Evolutionary conservation across 2,797 vertebrate species (phyloP).

Genomic region (Pangasius krempfi): DNA sequence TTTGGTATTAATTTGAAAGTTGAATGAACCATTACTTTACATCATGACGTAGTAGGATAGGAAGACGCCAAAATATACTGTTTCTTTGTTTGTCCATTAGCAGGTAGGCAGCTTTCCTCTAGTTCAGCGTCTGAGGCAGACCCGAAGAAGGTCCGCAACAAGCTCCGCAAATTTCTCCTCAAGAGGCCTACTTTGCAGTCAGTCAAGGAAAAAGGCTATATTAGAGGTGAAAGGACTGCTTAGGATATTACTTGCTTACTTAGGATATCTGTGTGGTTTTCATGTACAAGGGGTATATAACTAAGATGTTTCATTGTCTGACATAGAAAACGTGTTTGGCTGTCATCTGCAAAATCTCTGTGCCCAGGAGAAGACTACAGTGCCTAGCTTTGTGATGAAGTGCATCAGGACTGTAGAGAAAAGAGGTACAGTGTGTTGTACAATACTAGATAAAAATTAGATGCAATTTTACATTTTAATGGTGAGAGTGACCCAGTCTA

Average conservation of each 20-base stretch:
- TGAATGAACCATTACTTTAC: neutral
- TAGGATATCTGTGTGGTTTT: neutral
- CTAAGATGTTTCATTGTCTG: neutral
- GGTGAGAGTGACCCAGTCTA: neutral
- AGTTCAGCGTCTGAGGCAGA: constrained; percentile 74
- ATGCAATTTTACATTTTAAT: neutral
- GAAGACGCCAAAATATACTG: neutral
- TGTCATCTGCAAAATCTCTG: constrained; percentile 84
- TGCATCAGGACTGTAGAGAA: constrained; percentile 86
- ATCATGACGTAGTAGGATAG: neutral
- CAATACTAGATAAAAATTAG: neutral
- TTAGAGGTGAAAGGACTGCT: constrained; percentile 70
- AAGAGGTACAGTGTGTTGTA: constrained; percentile 75
- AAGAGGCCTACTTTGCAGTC: constrained; percentile 89
- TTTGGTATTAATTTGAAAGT: neutral
- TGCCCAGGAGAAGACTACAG: constrained; percentile 76
- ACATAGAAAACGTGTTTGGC: constrained; percentile 90
- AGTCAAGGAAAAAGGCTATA: constrained; percentile 91
- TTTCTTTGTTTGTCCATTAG: constrained; percentile 53
- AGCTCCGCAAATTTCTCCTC: constrained; percentile 90
- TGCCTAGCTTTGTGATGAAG: constrained; percentile 87
- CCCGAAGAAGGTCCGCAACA: constrained; percentile 82
- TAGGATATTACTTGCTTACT: neutral
- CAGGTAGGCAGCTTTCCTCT: constrained; percentile 42
- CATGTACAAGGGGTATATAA: neutral